Evolutionary conservation across 2,113 vertebrate species (phyloP).

Genomic region (Cavia aperea): DNA sequence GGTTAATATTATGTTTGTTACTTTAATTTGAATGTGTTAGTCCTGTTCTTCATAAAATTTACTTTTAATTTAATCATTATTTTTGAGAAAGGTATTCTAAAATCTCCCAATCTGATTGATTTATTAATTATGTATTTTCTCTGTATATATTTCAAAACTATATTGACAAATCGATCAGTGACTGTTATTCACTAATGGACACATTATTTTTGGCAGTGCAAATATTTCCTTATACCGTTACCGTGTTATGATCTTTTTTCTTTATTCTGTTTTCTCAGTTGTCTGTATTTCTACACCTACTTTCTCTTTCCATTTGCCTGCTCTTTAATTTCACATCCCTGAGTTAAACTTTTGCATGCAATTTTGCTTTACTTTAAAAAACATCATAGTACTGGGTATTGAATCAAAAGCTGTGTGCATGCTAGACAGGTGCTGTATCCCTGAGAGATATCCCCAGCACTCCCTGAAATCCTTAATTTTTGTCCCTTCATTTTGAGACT

Average conservation of each 20-base stretch:
- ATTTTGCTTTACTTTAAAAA: background rate
- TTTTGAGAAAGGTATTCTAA: conserved; percentile 18
- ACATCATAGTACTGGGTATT: background rate
- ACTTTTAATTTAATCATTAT: background rate
- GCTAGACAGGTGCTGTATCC: background rate
- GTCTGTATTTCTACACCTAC: background rate
- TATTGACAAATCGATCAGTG: background rate
- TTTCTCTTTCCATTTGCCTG: background rate
- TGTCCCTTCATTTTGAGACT: background rate
- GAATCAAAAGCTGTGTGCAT: background rate
- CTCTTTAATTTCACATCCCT: background rate
- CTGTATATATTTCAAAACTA: background rate
- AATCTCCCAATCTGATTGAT: background rate
- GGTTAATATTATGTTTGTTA: background rate
- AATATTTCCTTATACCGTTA: background rate
- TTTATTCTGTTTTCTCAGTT: conserved; percentile 5
- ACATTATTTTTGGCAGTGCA: background rate
- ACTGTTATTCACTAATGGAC: background rate
- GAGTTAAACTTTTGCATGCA: background rate
- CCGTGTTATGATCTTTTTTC: background rate
- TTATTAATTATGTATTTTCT: background rate
- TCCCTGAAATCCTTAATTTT: background rate
- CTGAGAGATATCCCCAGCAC: background rate
- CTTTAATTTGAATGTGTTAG: background rate
- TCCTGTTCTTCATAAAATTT: background rate